Percentiles rank a stretch among this genome's conserved stretches.
Evolutionary conservation across 2,888 invertebrate genomes (phyloP).

Genomic region (Drosophila fungiperda): DNA sequence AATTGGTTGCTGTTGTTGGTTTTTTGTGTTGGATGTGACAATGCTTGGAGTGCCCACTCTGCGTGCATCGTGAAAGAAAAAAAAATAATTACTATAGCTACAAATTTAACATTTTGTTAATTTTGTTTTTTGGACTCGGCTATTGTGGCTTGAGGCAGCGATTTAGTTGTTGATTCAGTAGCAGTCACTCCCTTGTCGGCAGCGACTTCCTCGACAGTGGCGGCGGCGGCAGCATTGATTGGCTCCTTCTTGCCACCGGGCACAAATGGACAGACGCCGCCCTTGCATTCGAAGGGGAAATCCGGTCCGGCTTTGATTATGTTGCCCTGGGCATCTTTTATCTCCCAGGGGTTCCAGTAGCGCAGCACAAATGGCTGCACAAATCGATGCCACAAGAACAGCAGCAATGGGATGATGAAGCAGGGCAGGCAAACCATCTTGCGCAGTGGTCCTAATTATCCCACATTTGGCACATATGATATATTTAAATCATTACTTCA

Average conservation of each 20-base stretch:
- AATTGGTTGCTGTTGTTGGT: conserved; percentile 18
- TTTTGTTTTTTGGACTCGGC: conserved; percentile 50
- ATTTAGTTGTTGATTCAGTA: not conserved
- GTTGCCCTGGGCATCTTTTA: conserved; percentile 88
- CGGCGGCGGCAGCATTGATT: not conserved
- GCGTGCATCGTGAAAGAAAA: not conserved
- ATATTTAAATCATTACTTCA: not conserved
- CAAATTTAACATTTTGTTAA: conserved; percentile 31
- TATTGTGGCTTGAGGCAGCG: not conserved
- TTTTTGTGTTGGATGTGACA: not conserved
- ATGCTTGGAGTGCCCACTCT: conserved; percentile 17
- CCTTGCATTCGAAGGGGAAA: conserved; percentile 88
- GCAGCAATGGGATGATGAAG: conserved; percentile 92
- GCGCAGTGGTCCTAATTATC: not conserved
- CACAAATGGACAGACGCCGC: conserved; percentile 86
- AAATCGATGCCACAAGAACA: conserved; percentile 93
- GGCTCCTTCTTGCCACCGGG: conserved; percentile 55
- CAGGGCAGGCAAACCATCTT: conserved; percentile 94
- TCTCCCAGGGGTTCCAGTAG: conserved; percentile 93
- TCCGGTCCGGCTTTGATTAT: conserved; percentile 86
- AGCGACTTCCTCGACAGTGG: not conserved
- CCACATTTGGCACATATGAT: not conserved
- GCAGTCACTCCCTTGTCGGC: not conserved
- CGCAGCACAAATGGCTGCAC: conserved; percentile 92
- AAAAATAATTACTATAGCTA: conserved; percentile 5